Evolutionary conservation across 2,113 vertebrate genomes (phyloP), one percentile per base, ranked within the genome.

Genomic region (Cyphomyrus plagiostoma): DNA sequence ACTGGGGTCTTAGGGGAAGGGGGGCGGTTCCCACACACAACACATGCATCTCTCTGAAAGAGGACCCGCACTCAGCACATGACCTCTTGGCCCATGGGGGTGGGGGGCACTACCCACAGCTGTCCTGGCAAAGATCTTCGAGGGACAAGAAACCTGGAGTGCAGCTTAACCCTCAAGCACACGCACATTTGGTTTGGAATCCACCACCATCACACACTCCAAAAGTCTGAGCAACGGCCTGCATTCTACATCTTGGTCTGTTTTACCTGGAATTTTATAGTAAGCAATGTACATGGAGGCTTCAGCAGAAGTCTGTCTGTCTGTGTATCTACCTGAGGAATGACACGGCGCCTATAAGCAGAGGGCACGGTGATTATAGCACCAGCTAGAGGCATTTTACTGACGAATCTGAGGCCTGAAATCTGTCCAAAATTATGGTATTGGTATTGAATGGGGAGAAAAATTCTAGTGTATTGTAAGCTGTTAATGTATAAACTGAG

Each of bases 321-420:
- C 19, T 80, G 4, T 19, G 35, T 42, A 80, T 42, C 74, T 80
- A 80, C 74, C 74, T 80, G 74, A 80, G 74, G 35, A 42, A 42
- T 80, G 74, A 42, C 35, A 80, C 74, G 8, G 42, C 48, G 70
- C 53, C 86, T 49, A 53, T 46, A 52, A 90, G 19, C 42, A 88
- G 21, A 89, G 42, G 23, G 3, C 82, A 58, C 88, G 83, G 66
- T 52, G 56, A 91, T 58, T 86, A 89, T 92, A 91, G 93, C 92
- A 93, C 90, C 52, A 30, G 45, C 89, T 83, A 91, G n/a, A n/a
- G 52, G 19, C 86, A 80, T 42, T 39, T 52, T 52, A 48, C 19
- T 86, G 85, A 86, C 8, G n/a, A 86, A 30, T n/a, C 11, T n/a
- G n/a, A 52, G 15, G 85, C n/a, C 46, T 7, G 46, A 49, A 35